Base-by-base conservation (phyloP, 2,888 invertebrate genomes). In the Machimus atricapillus region DNA sequence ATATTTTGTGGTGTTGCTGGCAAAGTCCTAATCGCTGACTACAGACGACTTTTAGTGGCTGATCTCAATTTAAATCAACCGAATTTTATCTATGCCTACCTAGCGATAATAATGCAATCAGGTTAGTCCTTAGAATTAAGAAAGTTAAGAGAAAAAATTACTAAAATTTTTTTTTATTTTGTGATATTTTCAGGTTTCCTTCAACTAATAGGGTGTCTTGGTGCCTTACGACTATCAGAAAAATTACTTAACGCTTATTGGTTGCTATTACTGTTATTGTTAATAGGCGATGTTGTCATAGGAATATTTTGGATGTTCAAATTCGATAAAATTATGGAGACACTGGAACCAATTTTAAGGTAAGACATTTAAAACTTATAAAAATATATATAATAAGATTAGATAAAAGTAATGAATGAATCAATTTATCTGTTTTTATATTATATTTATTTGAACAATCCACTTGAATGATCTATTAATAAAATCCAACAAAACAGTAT, bases 231-330 rank as follows among this genome's bases (percentile, higher is more conserved):
- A 87, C 95, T 97, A 88, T 96, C 96, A 90, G 96, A 97, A 91
- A 95, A 95, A 88, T 94, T 97, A 90, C 94, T 97, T 87, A 96
- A 97, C 94, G 95, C 96, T 88, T 97, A 97, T 92, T 97, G 97
- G 97, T 93, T 97, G 87, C 94, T 97, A 43, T 93, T 97, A 89
- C 93, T 97, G 73, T 95, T 96, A 37, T 94, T 97, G 83, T 94
- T 97, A 86, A 95, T 97, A 90, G 97, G 97, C 87, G 97, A 97
- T 94, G 95, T 96, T 19, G 95, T 97, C 83, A 95, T 97, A 89
- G 97, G 97, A 78, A 95, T 97, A 87, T 96, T 96, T 90, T 97
- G 97, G 97, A 95, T 97, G 89, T 96, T 97, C 92, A 94, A 96
- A 58, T 96, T 96, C 91, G 96, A 96, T 91, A 94, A 94, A 88